Evolutionary conservation across 1,140 invertebrate genomes (phyloP).

Genomic region (Drosophila teissieri): DNA sequence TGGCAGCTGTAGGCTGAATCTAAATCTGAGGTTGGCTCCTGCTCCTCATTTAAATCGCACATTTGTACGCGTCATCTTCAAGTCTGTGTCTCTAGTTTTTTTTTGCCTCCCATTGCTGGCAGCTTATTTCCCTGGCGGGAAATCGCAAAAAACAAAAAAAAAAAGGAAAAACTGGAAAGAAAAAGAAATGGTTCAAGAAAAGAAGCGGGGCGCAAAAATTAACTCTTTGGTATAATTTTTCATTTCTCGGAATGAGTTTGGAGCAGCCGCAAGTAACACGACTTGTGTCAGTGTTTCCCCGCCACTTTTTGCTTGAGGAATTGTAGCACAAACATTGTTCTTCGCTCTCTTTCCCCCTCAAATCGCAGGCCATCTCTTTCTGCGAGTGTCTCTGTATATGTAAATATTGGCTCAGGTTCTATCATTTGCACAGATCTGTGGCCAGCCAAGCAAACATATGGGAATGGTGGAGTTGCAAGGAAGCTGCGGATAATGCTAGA

Average conservation of each 20-base stretch:
- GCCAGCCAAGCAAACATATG: conserved; percentile 61
- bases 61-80: conserved; percentile 75
- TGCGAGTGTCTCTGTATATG: conserved; percentile 51
- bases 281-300: conserved; percentile 32
- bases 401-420: conserved; percentile 77
- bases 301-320: conserved; percentile 28
- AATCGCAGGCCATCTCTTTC: conserved; percentile 26
- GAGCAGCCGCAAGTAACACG: conserved; percentile 55
- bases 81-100: conserved; percentile 37
- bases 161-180: conserved; percentile 18
- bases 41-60: conserved; percentile 75
- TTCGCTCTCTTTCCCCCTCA: conserved; percentile 7
- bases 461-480: conserved; percentile 5
- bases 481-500: conserved; percentile 14
- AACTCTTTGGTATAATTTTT: conserved; percentile 80
- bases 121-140: conserved; percentile 71
- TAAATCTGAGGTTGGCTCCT: conserved; percentile 43
- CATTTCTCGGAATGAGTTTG: conserved; percentile 77
- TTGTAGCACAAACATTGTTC: conserved; percentile 63
- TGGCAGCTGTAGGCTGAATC: conserved; percentile 48
- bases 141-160: conserved; percentile 24
- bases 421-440: conserved; percentile 76
- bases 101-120: conserved; percentile 50
- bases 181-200: conserved; percentile 28
- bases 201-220: conserved; percentile 65